Evolutionary conservation across 1,140 invertebrate genomes (phyloP).

Genomic region (Drosophila pruinosa): DNA sequence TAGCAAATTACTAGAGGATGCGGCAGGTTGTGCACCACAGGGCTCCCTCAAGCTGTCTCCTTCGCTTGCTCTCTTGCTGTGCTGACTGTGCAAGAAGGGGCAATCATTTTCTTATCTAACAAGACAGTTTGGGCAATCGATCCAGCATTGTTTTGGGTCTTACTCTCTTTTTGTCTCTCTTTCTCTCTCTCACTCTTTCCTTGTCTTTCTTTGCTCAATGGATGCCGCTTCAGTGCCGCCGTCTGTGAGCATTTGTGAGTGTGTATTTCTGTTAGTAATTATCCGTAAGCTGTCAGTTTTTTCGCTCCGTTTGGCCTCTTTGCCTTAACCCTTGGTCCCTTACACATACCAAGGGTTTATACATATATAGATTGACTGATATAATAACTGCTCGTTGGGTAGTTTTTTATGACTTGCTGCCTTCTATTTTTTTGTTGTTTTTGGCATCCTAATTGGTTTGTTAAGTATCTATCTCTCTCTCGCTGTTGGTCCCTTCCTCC

Average conservation of each 20-base stretch:
- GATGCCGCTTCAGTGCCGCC: conserved; percentile 51
- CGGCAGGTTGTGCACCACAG: conserved; percentile 43
- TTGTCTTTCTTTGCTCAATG: conserved; percentile 65
- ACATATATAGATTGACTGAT: conserved; percentile 62
- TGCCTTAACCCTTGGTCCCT: neutral
- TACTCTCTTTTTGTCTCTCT: too few relatives aligned
- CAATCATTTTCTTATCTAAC: conserved; percentile 80
- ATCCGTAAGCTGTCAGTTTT: conserved; percentile 82
- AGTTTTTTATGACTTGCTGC: conserved; percentile 66
- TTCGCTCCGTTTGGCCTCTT: conserved; percentile 52
- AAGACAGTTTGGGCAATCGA: conserved; percentile 71
- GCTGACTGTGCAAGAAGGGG: conserved; percentile 3
- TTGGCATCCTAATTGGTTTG: conserved; percentile 82
- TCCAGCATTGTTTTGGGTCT: conserved; percentile 30
- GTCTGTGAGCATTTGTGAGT: conserved; percentile 18
- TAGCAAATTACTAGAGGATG: conserved; percentile 61
- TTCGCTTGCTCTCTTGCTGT: neutral
- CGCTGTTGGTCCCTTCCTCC: neutral
- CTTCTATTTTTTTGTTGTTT: conserved; percentile 33
- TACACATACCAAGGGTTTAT: conserved; percentile 2
- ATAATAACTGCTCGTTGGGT: conserved; percentile 47
- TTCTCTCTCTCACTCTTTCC: neutral
- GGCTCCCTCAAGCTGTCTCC: conserved; percentile 3
- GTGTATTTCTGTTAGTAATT: conserved; percentile 71
- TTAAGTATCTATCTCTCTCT: conserved; percentile 59